Percentiles rank a stretch among this genome's conserved stretches.
phyloP scores from a whole-genome alignment of 2,113 vertebrate species.

The Myocastor coypus region DNA sequence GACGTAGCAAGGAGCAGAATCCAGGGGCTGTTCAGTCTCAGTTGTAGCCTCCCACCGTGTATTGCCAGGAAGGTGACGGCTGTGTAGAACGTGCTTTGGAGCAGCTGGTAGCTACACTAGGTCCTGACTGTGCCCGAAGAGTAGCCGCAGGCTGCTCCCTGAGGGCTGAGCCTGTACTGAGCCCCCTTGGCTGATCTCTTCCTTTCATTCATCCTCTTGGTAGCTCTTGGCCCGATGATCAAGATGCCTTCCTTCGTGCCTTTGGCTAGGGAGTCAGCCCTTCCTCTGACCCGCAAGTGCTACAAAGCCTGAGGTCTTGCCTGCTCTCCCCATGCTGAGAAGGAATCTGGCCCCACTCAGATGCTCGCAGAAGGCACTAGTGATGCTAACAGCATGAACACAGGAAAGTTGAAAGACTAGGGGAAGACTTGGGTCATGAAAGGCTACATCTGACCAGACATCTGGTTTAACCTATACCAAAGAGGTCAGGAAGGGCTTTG shows the following conservation, averaged over 20 bases:
- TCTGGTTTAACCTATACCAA: not conserved
- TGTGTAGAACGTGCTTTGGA: fast-evolving
- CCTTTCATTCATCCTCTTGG: no score
- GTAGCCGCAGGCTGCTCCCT: no score
- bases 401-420: fast-evolving
- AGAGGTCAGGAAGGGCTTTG: fast-evolving
- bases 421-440: not conserved
- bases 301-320: not conserved
- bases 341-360: fast-evolving
- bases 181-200: no score
- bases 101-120: fast-evolving
- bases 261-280: not conserved
- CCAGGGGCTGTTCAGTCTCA: not conserved
- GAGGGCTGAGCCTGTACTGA: fast-evolving
- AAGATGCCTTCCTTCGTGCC: no score
- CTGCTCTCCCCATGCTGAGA: fast-evolving
- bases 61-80: fast-evolving
- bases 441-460: no score
- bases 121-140: fast-evolving
- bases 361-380: fast-evolving
- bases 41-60: fast-evolving
- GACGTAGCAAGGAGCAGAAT: not conserved
- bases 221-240: fast-evolving
- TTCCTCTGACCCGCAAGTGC: not conserved
- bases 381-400: fast-evolving